Evolutionary conservation across 2,113 vertebrate species (phyloP).

Genomic region (Myrmecophaga tridactyla): DNA sequence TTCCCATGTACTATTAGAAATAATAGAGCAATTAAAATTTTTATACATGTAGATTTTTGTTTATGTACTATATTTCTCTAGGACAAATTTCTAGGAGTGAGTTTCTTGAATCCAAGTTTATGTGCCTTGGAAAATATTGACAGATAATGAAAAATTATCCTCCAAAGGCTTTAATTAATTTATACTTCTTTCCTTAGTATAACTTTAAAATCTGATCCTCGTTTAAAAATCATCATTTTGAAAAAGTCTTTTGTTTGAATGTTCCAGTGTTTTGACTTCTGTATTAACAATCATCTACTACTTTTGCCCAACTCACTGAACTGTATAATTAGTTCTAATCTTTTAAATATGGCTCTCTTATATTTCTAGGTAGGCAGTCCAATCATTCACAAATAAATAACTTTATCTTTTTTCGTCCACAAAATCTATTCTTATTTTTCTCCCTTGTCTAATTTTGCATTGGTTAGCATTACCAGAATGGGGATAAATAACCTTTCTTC

Average conservation of each 20-base stretch:
- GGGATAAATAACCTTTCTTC: not conserved
- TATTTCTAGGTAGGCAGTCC: not conserved
- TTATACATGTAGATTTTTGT: not conserved
- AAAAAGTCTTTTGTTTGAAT: not conserved
- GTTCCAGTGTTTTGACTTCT: not conserved
- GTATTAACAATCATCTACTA: not conserved
- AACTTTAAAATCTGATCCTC: slow-evolving; percentile 3
- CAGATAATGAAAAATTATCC: not conserved
- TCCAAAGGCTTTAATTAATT: not conserved
- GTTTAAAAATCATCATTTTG: not conserved
- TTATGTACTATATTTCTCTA: not conserved
- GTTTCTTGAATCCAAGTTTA: not conserved
- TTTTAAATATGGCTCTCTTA: not conserved
- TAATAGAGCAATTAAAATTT: not conserved
- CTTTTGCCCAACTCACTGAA: not conserved
- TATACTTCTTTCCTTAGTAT: not conserved
- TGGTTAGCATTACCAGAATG: not conserved
- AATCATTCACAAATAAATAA: not conserved
- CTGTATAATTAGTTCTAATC: not conserved
- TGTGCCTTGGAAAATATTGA: not conserved
- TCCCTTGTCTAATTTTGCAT: not conserved
- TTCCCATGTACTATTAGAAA: not conserved
- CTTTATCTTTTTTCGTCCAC: not conserved
- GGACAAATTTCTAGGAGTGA: not conserved
- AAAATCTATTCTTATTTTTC: not conserved